Evolutionary conservation across 2,888 invertebrate species (phyloP).

Genomic region (Sarcophaga subvicina): DNA sequence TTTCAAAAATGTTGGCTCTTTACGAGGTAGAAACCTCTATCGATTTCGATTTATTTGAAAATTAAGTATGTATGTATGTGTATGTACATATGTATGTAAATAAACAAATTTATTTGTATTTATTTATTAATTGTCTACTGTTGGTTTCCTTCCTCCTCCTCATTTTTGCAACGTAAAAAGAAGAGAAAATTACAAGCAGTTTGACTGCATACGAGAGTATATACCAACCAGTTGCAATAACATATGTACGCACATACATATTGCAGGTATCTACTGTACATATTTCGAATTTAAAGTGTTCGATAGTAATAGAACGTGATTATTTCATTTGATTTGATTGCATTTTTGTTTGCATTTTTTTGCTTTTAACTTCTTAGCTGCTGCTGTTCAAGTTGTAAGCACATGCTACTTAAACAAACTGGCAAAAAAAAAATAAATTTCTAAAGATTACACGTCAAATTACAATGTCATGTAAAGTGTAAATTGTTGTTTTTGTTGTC

Average conservation of each 20-base stretch:
- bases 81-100: neutral
- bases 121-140: too few relatives aligned
- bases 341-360: neutral
- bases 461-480: slow-evolving; percentile 48
- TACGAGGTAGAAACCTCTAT: neutral
- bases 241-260: too few relatives aligned
- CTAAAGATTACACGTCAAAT: slow-evolving; percentile 30
- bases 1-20: too few relatives aligned
- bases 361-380: slow-evolving; percentile 39
- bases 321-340: slow-evolving; percentile 12
- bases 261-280: neutral
- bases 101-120: too few relatives aligned
- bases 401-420: slow-evolving; percentile 53
- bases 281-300: slow-evolving; percentile 14
- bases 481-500: neutral
- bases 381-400: slow-evolving; percentile 52
- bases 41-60: neutral
- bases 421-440: neutral
- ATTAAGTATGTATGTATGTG: neutral
- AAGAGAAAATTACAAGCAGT: too few relatives aligned
- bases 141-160: too few relatives aligned
- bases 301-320: slow-evolving; percentile 16
- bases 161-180: too few relatives aligned
- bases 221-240: too few relatives aligned
- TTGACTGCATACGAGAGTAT: too few relatives aligned